Evolutionary conservation across 2,797 vertebrate genomes (phyloP).

Genomic region (Chelon auratus): DNA sequence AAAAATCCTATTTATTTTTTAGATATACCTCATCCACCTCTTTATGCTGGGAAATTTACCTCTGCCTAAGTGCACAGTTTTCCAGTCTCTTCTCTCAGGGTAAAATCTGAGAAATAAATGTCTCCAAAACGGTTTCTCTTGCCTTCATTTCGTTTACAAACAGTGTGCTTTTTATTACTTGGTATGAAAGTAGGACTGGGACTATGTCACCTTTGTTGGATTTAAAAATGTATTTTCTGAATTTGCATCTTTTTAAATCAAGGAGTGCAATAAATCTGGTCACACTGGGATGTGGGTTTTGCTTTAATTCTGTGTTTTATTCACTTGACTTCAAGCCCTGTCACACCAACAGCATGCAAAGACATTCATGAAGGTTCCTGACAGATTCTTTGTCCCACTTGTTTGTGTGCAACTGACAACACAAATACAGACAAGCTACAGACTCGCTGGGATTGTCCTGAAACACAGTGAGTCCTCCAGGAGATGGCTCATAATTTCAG

Average conservation of each 20-base stretch:
- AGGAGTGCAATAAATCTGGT: neutral
- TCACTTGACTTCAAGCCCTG: neutral
- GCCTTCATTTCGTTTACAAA: conserved; percentile 51
- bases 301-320: neutral
- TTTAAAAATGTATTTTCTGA: neutral
- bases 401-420: neutral
- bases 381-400: neutral
- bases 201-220: neutral
- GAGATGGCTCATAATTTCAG: neutral
- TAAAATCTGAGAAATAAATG: conserved; percentile 61
- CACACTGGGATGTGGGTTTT: neutral
- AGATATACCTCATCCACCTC: conserved; percentile 53
- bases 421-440: neutral
- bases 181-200: no score
- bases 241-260: neutral
- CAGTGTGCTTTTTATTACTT: conserved; percentile 1
- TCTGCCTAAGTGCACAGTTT: conserved; percentile 39
- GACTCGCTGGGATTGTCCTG: neutral
- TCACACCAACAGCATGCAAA: neutral
- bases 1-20: conserved; percentile 1
- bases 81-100: conserved; percentile 63
- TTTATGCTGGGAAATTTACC: conserved; percentile 23
- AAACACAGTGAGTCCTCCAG: neutral
- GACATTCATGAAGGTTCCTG: conserved; percentile 68
- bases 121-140: neutral